Evolutionary conservation across 2,113 vertebrate species (phyloP).

Genomic region (Hippopotamus amphibius): DNA sequence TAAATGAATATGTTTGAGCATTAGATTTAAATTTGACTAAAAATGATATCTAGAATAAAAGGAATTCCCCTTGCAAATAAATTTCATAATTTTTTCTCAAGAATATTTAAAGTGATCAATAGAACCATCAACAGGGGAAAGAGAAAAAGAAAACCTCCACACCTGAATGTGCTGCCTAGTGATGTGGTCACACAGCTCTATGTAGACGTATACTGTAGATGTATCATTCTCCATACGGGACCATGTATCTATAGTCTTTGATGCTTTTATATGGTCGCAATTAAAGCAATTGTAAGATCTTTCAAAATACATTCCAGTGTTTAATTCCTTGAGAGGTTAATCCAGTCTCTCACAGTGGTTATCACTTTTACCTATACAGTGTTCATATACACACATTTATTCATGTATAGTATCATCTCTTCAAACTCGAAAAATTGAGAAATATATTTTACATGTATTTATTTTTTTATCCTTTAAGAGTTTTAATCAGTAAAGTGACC

Average conservation of each 20-base stretch:
- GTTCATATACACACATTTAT: neutral
- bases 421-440: neutral
- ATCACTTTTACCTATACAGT: neutral
- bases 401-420: neutral
- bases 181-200: neutral
- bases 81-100: neutral
- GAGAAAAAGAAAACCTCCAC: neutral
- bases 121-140: neutral
- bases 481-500: neutral
- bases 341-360: neutral
- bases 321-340: neutral
- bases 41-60: neutral
- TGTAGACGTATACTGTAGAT: neutral
- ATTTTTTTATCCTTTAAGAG: neutral
- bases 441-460: neutral
- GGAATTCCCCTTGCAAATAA: neutral
- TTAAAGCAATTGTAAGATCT: neutral
- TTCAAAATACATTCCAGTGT: neutral
- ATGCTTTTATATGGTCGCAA: neutral
- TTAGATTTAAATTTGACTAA: neutral
- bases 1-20: neutral
- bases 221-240: neutral
- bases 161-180: neutral
- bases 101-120: neutral
- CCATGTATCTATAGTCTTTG: neutral